These are phyloP conservation scores for Nettapus auritus DNA, from an alignment of 2,113 vertebrate species.

Conservation along the genomic window DNA sequence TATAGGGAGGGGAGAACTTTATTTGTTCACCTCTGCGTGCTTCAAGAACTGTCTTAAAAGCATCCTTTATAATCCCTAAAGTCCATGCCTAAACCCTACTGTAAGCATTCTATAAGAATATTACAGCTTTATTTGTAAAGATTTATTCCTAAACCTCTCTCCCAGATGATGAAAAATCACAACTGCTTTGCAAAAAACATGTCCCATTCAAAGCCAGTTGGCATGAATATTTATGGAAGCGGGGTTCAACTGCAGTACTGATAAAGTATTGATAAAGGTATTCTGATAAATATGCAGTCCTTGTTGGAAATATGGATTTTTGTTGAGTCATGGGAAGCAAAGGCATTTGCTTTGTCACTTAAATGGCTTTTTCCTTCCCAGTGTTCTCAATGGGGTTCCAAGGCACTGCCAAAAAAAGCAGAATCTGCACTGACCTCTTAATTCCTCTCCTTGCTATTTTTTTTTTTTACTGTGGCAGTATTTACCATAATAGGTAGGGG, in stretches of 20 bases:
- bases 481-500: slow-evolving; percentile 17
- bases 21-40: neutral
- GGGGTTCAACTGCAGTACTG: neutral
- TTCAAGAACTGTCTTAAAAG: neutral
- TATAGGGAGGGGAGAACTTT: no score
- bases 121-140: neutral
- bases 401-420: neutral
- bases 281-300: neutral
- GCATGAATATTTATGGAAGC: neutral
- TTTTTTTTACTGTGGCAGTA: neutral
- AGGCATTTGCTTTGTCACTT: neutral
- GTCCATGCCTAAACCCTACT: rapidly evolving
- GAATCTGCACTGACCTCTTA: neutral
- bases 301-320: neutral
- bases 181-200: neutral
- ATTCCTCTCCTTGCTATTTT: neutral
- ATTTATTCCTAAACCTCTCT: neutral
- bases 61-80: neutral
- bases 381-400: neutral
- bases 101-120: neutral
- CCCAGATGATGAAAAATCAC: neutral
- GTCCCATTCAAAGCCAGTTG: neutral
- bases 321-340: neutral
- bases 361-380: slow-evolving; percentile 16
- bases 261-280: no score